phyloP scores from a whole-genome alignment of 1,140 invertebrate genomes.

The Popillia japonica region DNA sequence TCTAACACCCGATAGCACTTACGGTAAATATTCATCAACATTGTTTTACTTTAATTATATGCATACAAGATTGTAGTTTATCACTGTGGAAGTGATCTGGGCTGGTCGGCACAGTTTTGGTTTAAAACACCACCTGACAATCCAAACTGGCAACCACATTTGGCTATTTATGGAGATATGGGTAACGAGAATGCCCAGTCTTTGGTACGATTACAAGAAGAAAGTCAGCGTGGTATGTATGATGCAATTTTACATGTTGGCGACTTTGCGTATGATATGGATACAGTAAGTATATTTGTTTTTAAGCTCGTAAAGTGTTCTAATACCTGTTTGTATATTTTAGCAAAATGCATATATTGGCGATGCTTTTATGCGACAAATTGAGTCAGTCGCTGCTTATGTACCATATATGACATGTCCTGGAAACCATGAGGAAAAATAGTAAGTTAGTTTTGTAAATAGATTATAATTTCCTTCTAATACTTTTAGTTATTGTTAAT shows the following conservation, averaged over 20 bases:
- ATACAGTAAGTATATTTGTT: constrained; percentile 66
- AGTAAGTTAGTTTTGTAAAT: no score
- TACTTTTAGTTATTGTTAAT: no score
- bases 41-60: constrained; percentile 35
- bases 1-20: constrained; percentile 62
- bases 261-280: constrained; percentile 97
- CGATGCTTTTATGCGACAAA: constrained; percentile 91
- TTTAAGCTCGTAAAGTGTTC: neutral
- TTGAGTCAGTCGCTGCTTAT: constrained; percentile 85
- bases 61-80: constrained; percentile 69
- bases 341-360: constrained; percentile 76
- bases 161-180: constrained; percentile 92
- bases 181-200: constrained; percentile 88
- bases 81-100: constrained; percentile 79
- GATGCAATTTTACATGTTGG: constrained; percentile 93
- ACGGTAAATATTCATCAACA: constrained; percentile 57
- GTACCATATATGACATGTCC: constrained; percentile 92
- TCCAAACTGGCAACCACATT: constrained; percentile 76
- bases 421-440: constrained; percentile 89
- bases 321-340: constrained; percentile 38
- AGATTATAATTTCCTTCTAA: no score
- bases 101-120: constrained; percentile 82
- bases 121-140: constrained; percentile 74
- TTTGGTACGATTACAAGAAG: constrained; percentile 81
- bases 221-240: constrained; percentile 80